Evolutionary conservation across 2,888 invertebrate genomes (phyloP).

Genomic region (Dynastes grantii): DNA sequence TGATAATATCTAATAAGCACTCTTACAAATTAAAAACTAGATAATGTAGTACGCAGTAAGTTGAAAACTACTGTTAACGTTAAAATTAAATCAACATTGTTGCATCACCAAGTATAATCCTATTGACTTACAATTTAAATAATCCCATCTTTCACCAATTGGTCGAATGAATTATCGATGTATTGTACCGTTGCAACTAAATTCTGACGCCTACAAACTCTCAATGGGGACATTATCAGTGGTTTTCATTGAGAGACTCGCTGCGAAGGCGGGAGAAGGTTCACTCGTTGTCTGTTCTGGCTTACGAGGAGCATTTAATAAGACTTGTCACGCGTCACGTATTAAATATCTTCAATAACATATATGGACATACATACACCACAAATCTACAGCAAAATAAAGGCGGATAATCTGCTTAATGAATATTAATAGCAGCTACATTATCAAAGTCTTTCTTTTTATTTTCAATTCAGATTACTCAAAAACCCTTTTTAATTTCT

Average conservation of each 20-base stretch:
- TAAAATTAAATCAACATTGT: background rate
- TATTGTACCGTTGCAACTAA: conserved; percentile 24
- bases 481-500: too few relatives aligned
- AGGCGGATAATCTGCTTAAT: too few relatives aligned
- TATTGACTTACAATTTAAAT: conserved; percentile 12
- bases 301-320: conserved; percentile 3
- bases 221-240: conserved; percentile 20
- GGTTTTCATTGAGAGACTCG: conserved; percentile 14
- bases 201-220: background rate
- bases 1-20: too few relatives aligned
- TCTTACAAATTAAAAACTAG: too few relatives aligned
- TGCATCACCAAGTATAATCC: conserved; percentile 2
- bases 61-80: too few relatives aligned
- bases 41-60: too few relatives aligned
- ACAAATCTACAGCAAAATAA: too few relatives aligned
- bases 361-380: too few relatives aligned
- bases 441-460: too few relatives aligned
- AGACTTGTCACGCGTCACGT: background rate
- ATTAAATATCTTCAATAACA: too few relatives aligned
- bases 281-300: background rate
- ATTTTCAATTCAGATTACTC: too few relatives aligned
- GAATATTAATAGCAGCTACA: too few relatives aligned
- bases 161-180: conserved; percentile 18
- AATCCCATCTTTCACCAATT: background rate
- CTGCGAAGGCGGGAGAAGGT: conserved; percentile 8